phyloP scores from a whole-genome alignment of 2,113 vertebrate genomes.

The Grallaria varia region DNA sequence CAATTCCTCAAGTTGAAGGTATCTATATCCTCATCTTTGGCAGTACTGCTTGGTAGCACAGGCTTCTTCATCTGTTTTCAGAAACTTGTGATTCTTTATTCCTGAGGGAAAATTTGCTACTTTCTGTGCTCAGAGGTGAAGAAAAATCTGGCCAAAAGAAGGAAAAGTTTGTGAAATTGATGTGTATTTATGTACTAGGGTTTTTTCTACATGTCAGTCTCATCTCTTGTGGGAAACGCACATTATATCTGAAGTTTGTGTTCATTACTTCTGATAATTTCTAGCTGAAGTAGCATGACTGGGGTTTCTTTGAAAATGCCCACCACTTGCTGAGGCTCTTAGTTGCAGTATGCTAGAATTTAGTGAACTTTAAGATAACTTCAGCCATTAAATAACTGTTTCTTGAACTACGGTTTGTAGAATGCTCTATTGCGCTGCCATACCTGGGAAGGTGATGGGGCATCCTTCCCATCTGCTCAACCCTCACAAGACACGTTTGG shows the following conservation, averaged over 20 bases:
- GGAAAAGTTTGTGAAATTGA: neutral
- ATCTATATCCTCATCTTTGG: neutral
- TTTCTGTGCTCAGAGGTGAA: neutral
- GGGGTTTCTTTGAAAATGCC: neutral
- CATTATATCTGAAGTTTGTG: neutral
- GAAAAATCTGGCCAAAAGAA: neutral
- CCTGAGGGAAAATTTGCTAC: neutral
- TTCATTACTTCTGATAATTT: neutral
- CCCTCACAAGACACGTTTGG: neutral
- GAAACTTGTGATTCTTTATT: neutral
- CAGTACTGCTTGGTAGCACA: neutral
- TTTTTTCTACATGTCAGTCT: neutral
- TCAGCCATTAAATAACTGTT: neutral
- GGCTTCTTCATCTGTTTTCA: neutral
- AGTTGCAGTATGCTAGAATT: neutral
- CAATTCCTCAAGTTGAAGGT: neutral
- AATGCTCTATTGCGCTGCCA: neutral
- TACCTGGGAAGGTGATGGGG: neutral
- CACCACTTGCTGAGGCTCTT: neutral
- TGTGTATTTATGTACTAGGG: neutral
- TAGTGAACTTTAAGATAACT: neutral
- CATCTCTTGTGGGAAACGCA: neutral
- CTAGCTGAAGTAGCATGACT: neutral
- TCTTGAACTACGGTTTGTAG: neutral
- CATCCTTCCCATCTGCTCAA: neutral